Evolutionary conservation across 2,797 vertebrate genomes (phyloP), one percentile per base, ranked within the genome.

Genomic region (Coregonus ussuriensis): DNA sequence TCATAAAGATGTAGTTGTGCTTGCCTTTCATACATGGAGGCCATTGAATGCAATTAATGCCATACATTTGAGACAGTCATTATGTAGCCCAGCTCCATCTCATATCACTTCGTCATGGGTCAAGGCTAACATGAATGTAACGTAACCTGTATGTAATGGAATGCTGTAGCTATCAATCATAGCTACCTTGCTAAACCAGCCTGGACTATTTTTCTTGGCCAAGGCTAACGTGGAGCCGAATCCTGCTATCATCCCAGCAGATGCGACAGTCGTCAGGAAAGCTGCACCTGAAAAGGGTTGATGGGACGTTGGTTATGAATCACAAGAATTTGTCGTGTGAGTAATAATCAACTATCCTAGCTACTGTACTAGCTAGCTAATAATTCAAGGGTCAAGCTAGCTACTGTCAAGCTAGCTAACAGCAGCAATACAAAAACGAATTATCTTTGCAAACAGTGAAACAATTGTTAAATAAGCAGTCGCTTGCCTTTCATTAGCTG

Each of bases 131-230:
- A 47, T 47, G 7, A 47, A 47, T 67, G 65, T 33, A 18, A 67
- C 5, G 4, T 47, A 47, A 47, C 41, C 14, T 67, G 65, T 67
- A 11, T 15, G n/a, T 62, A 4, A 59, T 6, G 37, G 37, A 41
- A 41, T 47, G 7, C 1, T 2, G 62, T 18, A 71, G 3, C 33
- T 35, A 13, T 47, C 41, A 47, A 13, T 13, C 41, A 47, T 47
- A 47, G 41, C 41, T 47, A 97, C 97, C 96, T 98, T 98, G 85
- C 79, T 95, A 81, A 99, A 99, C 97, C 97, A 99, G 16, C 88
- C 91, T 0, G 97, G 98, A 53, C 95, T 97, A 84, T 91, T 97
- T 87, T 96, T 99, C 91, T 97, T 99, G 6, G 97, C 94, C 88
- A 98, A 72, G 2, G 96, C 96, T 73, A 99, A 85, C 0, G 97